phyloP scores from a whole-genome alignment of 2,113 vertebrate genomes.

The Henicopernis longicauda region DNA sequence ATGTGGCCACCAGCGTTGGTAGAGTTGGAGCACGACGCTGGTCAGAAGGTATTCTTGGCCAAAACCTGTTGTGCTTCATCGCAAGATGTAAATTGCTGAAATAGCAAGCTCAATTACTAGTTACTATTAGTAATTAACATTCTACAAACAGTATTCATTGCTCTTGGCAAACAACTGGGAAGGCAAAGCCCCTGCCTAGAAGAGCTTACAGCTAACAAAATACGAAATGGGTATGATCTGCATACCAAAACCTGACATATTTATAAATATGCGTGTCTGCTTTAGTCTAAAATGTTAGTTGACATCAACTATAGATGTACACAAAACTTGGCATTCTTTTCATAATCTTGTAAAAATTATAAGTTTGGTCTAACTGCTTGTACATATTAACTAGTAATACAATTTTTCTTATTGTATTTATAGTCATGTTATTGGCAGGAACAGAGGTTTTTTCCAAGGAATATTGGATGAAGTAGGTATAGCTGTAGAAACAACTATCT shows the following conservation, averaged over 20 bases:
- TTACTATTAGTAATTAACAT: not conserved
- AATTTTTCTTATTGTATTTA: not conserved
- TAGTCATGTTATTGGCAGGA: not conserved
- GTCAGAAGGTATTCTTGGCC: too few species aligned
- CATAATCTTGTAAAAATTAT: not conserved
- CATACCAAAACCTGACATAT: not conserved
- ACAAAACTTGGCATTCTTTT: not conserved
- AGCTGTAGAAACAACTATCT: not conserved
- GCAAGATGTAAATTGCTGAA: not conserved
- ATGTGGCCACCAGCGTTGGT: too few species aligned
- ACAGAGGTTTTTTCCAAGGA: not conserved
- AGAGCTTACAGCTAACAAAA: not conserved
- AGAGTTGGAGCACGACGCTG: too few species aligned
- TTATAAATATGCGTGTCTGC: not conserved
- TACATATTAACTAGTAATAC: not conserved
- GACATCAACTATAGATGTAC: not conserved
- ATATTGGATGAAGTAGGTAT: not conserved
- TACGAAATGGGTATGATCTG: not conserved
- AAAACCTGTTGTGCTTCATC: not conserved
- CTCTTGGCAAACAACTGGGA: not conserved
- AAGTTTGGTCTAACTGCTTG: not conserved
- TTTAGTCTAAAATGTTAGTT: not conserved
- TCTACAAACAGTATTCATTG: not conserved
- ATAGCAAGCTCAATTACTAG: not conserved
- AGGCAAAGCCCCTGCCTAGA: not conserved